These are phyloP conservation scores for Diabrotica undecimpunctata DNA, from an alignment of 1,140 invertebrate species.

Conservation along the genomic window DNA sequence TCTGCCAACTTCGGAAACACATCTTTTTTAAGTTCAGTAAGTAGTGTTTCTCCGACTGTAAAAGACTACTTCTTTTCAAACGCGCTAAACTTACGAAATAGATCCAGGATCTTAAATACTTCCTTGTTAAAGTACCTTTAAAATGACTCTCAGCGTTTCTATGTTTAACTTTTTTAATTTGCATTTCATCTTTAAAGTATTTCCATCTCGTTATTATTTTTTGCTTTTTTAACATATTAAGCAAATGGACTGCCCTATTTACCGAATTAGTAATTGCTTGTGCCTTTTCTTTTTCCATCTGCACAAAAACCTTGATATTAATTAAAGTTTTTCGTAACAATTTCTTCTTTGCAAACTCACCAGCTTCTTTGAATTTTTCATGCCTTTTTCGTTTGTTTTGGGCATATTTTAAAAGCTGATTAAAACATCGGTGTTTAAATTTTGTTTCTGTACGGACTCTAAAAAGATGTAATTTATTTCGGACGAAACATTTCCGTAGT, in stretches of 20 bases:
- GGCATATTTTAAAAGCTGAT: slow-evolving; percentile 13
- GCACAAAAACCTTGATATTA: slow-evolving; percentile 14
- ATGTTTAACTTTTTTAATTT: slow-evolving; percentile 5
- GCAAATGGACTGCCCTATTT: not conserved
- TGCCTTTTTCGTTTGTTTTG: slow-evolving; percentile 16
- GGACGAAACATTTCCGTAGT: slow-evolving; percentile 6
- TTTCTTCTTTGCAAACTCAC: slow-evolving; percentile 9
- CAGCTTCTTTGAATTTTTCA: slow-evolving; percentile 13
- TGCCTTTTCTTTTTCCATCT: slow-evolving; percentile 13
- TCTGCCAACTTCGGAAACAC: slow-evolving; percentile 18
- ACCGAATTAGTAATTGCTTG: slow-evolving; percentile 15
- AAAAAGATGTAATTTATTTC: slow-evolving; percentile 1
- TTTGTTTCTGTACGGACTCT: not conserved
- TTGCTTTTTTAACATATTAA: slow-evolving; percentile 11
- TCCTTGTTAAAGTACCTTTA: slow-evolving; percentile 5
- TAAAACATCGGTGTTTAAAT: slow-evolving; percentile 18
- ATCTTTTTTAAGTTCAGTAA: no score
- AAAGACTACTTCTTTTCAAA: slow-evolving; percentile 1
- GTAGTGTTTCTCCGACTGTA: not conserved
- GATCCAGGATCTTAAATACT: slow-evolving; percentile 13
- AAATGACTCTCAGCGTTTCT: not conserved
- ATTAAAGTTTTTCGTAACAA: slow-evolving; percentile 18
- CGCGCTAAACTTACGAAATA: slow-evolving; percentile 3
- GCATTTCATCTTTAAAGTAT: slow-evolving; percentile 13
- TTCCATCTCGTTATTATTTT: slow-evolving; percentile 19